Conservation (phyloP, 2,888 invertebrate genomes). For the Notodonta dromedarius region DNA sequence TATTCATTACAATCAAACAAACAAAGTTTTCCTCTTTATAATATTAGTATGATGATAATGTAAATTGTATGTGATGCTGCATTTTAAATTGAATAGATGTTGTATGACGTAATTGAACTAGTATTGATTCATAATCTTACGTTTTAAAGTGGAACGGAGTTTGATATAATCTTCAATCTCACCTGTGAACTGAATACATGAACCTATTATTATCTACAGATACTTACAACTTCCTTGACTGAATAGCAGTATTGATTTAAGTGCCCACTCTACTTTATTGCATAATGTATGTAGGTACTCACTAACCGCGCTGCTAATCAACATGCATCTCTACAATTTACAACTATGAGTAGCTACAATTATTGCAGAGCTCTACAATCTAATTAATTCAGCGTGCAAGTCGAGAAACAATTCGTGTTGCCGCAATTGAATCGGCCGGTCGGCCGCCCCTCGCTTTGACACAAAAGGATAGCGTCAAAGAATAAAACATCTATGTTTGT, state of each 20-base stretch:
- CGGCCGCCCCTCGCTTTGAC: slow-evolving; percentile 43
- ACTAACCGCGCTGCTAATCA: not conserved
- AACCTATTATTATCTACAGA: no score
- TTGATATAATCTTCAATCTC: not conserved
- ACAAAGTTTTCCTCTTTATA: no score
- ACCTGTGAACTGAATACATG: not conserved
- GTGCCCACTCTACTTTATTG: no score
- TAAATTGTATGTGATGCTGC: slow-evolving; percentile 17
- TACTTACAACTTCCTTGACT: no score
- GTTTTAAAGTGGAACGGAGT: not conserved
- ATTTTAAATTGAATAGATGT: slow-evolving; percentile 23
- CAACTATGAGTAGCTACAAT: slow-evolving; percentile 14
- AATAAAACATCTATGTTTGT: slow-evolving; percentile 22
- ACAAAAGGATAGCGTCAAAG: slow-evolving; percentile 45
- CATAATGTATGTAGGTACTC: not conserved
- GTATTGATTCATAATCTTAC: slow-evolving; percentile 30
- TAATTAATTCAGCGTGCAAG: slow-evolving; percentile 59
- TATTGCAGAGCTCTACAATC: slow-evolving; percentile 52
- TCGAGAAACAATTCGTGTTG: slow-evolving; percentile 51
- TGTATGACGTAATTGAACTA: slow-evolving; percentile 32
- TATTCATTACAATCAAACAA: no score
- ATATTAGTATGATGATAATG: no score
- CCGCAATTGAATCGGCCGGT: slow-evolving; percentile 61
- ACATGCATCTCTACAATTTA: slow-evolving; percentile 5
- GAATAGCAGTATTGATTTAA: no score